Base-by-base conservation (phyloP, 2,888 invertebrate species). In the Brachyptera putata region DNA sequence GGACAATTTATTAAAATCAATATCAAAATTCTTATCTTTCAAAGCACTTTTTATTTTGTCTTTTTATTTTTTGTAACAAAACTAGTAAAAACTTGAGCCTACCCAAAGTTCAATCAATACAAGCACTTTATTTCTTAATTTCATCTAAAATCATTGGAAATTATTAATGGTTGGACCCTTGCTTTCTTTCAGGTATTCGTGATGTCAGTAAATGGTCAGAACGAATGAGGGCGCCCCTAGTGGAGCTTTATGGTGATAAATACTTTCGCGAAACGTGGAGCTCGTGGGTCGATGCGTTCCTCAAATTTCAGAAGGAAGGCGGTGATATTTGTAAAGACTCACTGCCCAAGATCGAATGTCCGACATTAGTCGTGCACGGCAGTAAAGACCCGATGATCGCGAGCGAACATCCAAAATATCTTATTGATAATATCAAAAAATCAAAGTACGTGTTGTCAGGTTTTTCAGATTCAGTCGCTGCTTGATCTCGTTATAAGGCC, bases 351-450 rank as follows among this genome's bases (percentile, higher is more conserved):
- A 86, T 94, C 18, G 77, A 77, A 57, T 88, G 88, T 65, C 88
- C 89, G 0, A 90, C 91, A 0, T 80, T 91, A 18, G 86, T 95
- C 66, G 70, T 95, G 46, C 91, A 94, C 70, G 95, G 95, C 0
- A 81, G 82, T 65, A 89, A 89, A 70, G 95, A 95, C 75, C 83
- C 86, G 0, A 77, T 93, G 75, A 84, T 95, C 1, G 83, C 85
- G 1, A 71, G 76, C 18, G 84, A 86, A 63, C 95, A 95, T 76
- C 81, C 87, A 0, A 78, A 84, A 1, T 87, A 86, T 75, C 75
- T 95, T 18, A 78, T 82, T 56, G 77, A 84, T 13, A 78, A 87
- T 67, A 89, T 93, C 56, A 74, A 76, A 61, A 76, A 80, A 34
- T 82, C 88, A 16, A 83, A 78, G 91, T 91, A 75, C n/a, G 22